A percentile compares a stretch with the other conserved stretches of the same genome.
Conservation (phyloP, 1,140 invertebrate species). For the Macrobrachium nipponense region DNA sequence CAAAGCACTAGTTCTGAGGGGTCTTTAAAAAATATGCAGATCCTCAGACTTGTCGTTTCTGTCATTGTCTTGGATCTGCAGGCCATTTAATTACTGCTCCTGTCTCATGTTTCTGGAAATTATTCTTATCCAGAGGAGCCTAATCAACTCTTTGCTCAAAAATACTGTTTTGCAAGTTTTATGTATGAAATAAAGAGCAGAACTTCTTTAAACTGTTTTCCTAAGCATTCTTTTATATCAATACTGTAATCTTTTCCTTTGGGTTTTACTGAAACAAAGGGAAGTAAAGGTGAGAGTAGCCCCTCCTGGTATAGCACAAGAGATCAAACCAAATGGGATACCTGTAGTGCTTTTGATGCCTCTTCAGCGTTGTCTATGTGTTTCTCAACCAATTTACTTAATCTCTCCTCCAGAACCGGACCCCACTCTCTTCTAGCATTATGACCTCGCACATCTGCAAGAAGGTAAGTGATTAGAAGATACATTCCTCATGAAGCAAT, state of each 20-base stretch:
- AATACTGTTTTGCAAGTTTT: no score
- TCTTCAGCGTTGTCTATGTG: constrained; percentile 68
- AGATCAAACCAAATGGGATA: constrained; percentile 65
- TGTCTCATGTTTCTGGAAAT: no score
- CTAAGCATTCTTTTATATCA: no score
- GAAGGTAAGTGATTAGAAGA: background rate
- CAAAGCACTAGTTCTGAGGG: no score
- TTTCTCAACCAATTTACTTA: constrained; percentile 67
- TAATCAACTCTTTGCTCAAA: background rate
- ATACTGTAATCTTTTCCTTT: no score
- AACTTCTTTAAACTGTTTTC: no score
- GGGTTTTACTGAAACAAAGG: background rate
- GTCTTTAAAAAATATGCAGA: no score
- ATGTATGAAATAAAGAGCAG: no score
- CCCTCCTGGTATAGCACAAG: background rate
- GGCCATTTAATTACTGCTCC: no score
- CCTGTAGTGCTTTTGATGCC: constrained; percentile 66
- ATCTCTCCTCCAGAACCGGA: constrained; percentile 71
- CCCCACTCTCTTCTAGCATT: constrained; percentile 76
- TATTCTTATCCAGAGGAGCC: background rate
- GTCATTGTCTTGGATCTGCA: no score
- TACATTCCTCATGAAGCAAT: constrained; percentile 1
- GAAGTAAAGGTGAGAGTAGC: background rate
- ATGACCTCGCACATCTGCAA: constrained; percentile 76
- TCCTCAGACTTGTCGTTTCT: no score